Evolutionary conservation across 2,797 vertebrate species (phyloP).

Genomic region (Xyrichtys novacula): DNA sequence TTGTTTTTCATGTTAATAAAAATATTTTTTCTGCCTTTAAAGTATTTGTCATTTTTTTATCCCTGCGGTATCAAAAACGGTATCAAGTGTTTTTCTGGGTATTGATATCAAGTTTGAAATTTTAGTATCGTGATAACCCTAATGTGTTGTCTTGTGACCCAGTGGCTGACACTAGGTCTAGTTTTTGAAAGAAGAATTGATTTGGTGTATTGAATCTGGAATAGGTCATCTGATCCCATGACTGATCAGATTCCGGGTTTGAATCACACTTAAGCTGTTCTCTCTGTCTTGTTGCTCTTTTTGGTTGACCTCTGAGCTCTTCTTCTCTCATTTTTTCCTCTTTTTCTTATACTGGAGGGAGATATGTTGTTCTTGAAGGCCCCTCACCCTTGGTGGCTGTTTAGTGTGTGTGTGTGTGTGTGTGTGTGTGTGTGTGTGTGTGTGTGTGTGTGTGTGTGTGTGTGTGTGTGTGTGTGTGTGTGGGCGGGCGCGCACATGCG

Average conservation of each 20-base stretch:
- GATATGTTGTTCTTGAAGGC: constrained; percentile 55
- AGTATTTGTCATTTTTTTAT: no score
- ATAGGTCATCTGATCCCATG: neutral
- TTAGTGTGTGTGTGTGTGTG: constrained; percentile 1
- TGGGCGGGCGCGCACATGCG: no score
- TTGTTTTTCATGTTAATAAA: no score
- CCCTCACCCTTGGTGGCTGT: neutral
- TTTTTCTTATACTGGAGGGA: constrained; percentile 14
- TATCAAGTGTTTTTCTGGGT: no score
- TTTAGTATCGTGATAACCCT: no score
- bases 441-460: no score
- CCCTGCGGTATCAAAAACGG: no score
- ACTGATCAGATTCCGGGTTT: constrained; percentile 2
- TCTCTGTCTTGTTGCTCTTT: constrained; percentile 11
- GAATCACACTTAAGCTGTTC: constrained; percentile 51
- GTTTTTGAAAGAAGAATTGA: neutral
- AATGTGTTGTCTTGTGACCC: no score
- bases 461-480: no score
- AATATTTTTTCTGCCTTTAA: no score
- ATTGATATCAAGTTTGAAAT: no score
- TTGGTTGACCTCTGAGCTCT: constrained; percentile 43
- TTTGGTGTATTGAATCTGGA: neutral
- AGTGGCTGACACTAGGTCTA: neutral
- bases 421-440: neutral
- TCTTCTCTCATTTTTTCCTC: constrained; percentile 12